Base-by-base conservation (phyloP, 2,797 vertebrate genomes). In the Vireo griseus region DNA sequence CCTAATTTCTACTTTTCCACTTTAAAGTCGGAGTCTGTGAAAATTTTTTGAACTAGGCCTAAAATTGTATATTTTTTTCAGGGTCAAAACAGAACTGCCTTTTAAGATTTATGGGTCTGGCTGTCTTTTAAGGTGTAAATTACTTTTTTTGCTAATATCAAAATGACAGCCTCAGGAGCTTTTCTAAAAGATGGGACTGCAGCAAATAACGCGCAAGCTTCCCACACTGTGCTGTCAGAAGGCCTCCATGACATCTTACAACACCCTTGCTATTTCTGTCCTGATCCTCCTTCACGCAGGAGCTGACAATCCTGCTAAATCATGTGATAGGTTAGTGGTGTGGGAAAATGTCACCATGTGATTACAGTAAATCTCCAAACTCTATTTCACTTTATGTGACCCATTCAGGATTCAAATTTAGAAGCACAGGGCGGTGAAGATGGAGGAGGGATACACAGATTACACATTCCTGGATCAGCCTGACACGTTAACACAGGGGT, bases 301-400 rank as follows among this genome's bases (percentile, higher is more conserved):
- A 95, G 80, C 68, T 95, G 93, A 95, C 93, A 97, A 89, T 94
- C 61, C 78, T 93, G 77, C 61, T 95, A 96, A 89, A 95, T 95
- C 86, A 95, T 76, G 52, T 85, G 95, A 77, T 87, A 82, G 93
- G 67, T 91, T 93, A 95, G 88, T 91, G 86, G 91, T 83, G 77
- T 92, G 86, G 86, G 92, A 91, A 94, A 97, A 96, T 95, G 90
- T 95, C 95, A 96, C 59, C 57, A 26, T 95, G 63, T 80, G 93
- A 92, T 95, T 92, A 89, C 35, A 85, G 77, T 93, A 95, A 94
- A 95, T 95, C 93, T 92, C 84, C 78, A 78, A 92, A 90, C 76
- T 72, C 63, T 77, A 50, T 83, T 94, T 77, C 86, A 37, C 50
- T 95, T 95, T 87, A 74, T 57, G 35, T 77, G 68, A 92, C 67